Conservation (phyloP, 2,113 vertebrate genomes). For the Sisor rabdophorus region DNA sequence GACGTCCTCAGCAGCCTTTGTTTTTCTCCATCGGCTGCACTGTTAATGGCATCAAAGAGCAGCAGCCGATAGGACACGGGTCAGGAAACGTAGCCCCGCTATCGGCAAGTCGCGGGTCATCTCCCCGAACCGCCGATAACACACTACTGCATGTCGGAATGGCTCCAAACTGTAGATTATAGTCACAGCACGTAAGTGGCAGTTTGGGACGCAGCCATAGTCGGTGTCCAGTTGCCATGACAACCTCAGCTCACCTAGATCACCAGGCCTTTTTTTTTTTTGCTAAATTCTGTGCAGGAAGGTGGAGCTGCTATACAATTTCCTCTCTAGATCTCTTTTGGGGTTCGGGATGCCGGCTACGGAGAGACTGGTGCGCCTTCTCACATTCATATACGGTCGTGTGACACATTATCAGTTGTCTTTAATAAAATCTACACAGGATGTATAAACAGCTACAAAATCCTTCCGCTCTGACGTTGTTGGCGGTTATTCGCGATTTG, state of each 20-base stretch:
- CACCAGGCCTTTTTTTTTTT: not conserved
- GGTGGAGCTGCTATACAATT: not conserved
- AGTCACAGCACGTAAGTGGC: conserved; percentile 13
- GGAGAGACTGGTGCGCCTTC: not conserved
- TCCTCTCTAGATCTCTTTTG: not conserved
- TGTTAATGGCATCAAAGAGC: not conserved
- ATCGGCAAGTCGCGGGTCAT: not conserved
- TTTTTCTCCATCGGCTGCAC: not conserved
- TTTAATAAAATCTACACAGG: not conserved
- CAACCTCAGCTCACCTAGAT: conserved; percentile 3
- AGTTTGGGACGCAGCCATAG: conserved; percentile 13
- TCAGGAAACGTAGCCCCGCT: not conserved
- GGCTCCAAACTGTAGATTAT: not conserved
- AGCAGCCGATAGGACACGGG: not conserved
- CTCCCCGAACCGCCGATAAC: not conserved
- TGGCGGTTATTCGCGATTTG: not conserved
- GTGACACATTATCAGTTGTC: not conserved
- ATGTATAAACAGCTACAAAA: not conserved
- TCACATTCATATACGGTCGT: not conserved
- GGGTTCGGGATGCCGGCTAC: not conserved
- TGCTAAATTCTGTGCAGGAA: not conserved
- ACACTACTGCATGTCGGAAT: not conserved
- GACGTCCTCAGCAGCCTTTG: not conserved
- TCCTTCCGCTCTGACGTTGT: not conserved
- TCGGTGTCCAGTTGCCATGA: conserved; percentile 24